A percentile compares a stretch with the other conserved stretches of the same genome.
These are phyloP conservation scores for Osmerus mordax DNA, from an alignment of 2,113 vertebrate genomes.

Conservation along the genomic window DNA sequence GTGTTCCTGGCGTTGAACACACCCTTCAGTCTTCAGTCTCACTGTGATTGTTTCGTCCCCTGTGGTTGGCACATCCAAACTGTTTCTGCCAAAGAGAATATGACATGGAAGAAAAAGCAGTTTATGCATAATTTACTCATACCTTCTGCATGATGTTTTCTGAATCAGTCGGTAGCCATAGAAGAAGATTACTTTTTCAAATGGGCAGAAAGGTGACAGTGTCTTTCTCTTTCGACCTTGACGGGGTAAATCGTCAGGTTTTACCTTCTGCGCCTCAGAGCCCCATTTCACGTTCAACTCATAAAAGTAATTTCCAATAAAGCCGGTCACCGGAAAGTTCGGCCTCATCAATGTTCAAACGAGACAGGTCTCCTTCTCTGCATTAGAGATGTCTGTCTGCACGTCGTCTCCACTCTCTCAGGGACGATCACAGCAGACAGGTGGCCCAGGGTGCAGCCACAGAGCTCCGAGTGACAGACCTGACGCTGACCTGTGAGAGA, in stretches of 20 bases:
- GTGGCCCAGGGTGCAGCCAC: neutral
- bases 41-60: too few species aligned
- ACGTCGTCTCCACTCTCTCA: neutral
- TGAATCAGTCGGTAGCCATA: neutral
- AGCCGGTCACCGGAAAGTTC: too few species aligned
- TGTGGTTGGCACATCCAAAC: neutral
- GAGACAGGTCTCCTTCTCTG: neutral
- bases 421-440: neutral
- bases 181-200: constrained; percentile 3
- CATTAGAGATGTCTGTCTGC: neutral
- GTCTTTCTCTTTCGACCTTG: neutral
- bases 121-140: neutral
- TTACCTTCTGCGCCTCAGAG: neutral
- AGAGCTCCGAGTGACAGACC: neutral
- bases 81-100: neutral
- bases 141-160: neutral
- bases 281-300: neutral
- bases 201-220: neutral
- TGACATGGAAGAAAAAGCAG: constrained; percentile 14
- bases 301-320: too few species aligned
- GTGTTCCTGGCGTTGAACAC: constrained; percentile 2
- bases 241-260: neutral
- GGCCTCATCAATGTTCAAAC: neutral
- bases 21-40: too few species aligned
- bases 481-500: neutral